Evolutionary conservation across 1,140 invertebrate species (phyloP).

Genomic region (Macrosteles quadrilineatus): DNA sequence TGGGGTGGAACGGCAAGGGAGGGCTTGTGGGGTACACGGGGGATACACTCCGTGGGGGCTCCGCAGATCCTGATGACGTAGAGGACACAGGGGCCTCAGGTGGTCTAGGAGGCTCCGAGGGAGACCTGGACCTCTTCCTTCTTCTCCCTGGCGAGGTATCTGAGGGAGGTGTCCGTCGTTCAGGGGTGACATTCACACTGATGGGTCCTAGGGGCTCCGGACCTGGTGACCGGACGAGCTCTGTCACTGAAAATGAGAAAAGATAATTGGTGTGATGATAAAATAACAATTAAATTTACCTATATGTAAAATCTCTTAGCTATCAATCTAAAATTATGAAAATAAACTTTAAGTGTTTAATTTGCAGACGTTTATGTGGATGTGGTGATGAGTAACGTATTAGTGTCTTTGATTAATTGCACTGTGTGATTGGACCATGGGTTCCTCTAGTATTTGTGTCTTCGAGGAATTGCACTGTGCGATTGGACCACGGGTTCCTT

Average conservation of each 20-base stretch:
- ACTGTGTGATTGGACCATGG: too few relatives aligned
- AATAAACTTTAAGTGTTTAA: too few relatives aligned
- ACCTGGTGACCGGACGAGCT: constrained; percentile 33
- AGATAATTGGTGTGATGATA: too few relatives aligned
- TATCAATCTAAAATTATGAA: too few relatives aligned
- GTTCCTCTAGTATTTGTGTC: too few relatives aligned
- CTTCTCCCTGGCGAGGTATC: constrained; percentile 12
- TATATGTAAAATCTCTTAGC: too few relatives aligned
- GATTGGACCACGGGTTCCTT: too few relatives aligned
- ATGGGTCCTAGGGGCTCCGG: constrained; percentile 39
- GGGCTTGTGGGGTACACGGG: constrained; percentile 51
- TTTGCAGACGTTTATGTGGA: too few relatives aligned
- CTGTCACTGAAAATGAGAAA: constrained; percentile 26
- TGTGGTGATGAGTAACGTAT: too few relatives aligned
- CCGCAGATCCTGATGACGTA: constrained; percentile 4
- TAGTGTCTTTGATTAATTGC: too few relatives aligned
- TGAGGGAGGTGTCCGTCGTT: constrained; percentile 21
- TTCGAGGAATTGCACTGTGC: too few relatives aligned
- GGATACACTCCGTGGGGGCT: constrained; percentile 1
- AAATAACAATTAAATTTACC: too few relatives aligned
- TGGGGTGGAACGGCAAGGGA: constrained; percentile 51
- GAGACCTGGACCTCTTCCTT: neutral
- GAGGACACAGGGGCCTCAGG: constrained; percentile 4
- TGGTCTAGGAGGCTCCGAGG: neutral
- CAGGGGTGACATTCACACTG: constrained; percentile 35